These are phyloP conservation scores for Halcyon smyrnensis DNA, from an alignment of 2,797 vertebrate species.

Conservation along the genomic window DNA sequence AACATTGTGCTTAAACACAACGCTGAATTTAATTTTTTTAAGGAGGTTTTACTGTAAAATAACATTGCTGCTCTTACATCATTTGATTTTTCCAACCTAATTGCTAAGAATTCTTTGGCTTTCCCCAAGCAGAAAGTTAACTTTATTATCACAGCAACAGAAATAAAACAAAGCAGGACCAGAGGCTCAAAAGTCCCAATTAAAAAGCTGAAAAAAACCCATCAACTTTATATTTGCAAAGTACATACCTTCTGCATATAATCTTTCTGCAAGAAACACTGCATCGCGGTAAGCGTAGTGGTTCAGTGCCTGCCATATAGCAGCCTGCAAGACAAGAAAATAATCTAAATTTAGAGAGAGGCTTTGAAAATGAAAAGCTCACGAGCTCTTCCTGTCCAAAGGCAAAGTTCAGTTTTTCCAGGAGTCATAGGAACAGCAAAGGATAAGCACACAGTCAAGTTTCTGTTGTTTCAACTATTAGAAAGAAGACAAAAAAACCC, in stretches of 20 bases:
- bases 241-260: slow-evolving; percentile 94
- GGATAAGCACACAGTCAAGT: neutral
- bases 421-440: neutral
- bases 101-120: rapidly evolving
- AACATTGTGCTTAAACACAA: neutral
- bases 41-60: neutral
- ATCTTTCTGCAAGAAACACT: slow-evolving; percentile 95
- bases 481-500: neutral
- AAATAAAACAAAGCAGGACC: neutral
- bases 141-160: neutral
- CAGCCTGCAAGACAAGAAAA: slow-evolving; percentile 84
- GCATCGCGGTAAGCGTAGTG: slow-evolving; percentile 97
- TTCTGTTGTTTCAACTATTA: neutral
- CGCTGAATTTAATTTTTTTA: neutral
- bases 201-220: rapidly evolving
- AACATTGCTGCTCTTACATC: neutral
- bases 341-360: neutral
- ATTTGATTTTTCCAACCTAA: neutral
- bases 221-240: neutral
- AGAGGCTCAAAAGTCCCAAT: neutral
- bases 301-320: slow-evolving; percentile 99
- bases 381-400: neutral
- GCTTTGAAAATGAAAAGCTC: neutral
- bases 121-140: neutral
- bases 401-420: neutral